Base-by-base conservation (phyloP, 2,113 vertebrate species). In the Guaruba guarouba region DNA sequence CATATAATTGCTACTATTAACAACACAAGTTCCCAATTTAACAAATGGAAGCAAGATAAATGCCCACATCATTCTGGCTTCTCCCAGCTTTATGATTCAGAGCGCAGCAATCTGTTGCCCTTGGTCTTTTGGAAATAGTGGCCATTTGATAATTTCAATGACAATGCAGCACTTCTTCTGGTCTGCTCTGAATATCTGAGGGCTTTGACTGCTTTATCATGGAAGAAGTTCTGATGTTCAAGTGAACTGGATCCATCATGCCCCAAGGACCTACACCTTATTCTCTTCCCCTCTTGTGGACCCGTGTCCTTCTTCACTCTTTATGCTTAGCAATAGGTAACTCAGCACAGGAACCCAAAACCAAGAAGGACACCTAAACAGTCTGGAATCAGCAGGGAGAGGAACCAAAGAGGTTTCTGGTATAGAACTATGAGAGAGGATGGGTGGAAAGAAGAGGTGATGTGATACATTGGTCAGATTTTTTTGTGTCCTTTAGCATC, bases 1-100 rank as follows among this genome's bases (percentile, higher is more conserved):
- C 86, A 57, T 93, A 81, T 89, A 95, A 96, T 92, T 96, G 89
- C 77, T 87, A 76, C 64, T 88, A 89, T 95, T 92, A 95, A 55
- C 55, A 95, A 69, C 51, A 95, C 51, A 69, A 82, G 74, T 87
- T 93, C 70, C 66, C 91, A 91, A 44, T 92, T 95, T 76, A 95
- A 95, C 86, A 92, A 92, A 95, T 89, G 77, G 83, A 89, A 91
- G 81, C 33, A 69, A 91, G 83, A 95, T 84, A 91, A 95, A 95
- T 6, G 6, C 64, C 86, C 80, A 28, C 77, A 93, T 86, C 68
- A 55, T 67, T 75, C 83, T 71, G 66, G 39, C 86, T 95, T 96
- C 88, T 75, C 74, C 27, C 24, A 68, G 94, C 83, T 86, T 93
- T 97, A 68, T 84, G 52, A 92, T 88, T 96, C 80, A 93, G 27